Evolutionary conservation across 2,113 vertebrate species (phyloP).

Genomic region (Ahaetulla prasina): DNA sequence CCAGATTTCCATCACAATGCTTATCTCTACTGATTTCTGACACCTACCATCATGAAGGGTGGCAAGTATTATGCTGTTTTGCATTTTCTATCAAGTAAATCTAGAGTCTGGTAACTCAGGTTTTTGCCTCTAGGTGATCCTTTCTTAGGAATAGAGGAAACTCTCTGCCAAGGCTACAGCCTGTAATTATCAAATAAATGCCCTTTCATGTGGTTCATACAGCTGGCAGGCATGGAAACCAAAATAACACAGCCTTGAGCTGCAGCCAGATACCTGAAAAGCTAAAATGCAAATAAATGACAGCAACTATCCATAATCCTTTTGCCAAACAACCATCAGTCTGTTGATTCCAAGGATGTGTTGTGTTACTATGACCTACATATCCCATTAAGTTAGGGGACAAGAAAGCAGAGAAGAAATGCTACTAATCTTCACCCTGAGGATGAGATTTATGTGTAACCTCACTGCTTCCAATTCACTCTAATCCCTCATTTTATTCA

Average conservation of each 20-base stretch:
- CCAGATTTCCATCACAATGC: neutral
- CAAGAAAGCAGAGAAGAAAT: conserved; percentile 9
- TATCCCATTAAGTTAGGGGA: neutral
- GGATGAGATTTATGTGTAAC: conserved; percentile 51
- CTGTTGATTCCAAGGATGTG: neutral
- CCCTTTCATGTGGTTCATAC: neutral
- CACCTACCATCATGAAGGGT: neutral
- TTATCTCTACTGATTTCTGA: neutral
- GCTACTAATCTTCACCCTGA: conserved; percentile 25
- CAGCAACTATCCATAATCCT: neutral
- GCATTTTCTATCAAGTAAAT: conserved; percentile 3
- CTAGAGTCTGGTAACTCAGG: conserved; percentile 5
- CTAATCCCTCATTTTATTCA: conserved; percentile 24
- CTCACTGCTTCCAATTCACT: neutral
- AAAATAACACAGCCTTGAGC: conserved; percentile 21
- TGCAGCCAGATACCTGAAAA: conserved; percentile 21
- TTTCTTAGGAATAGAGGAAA: neutral
- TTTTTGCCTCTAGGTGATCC: neutral
- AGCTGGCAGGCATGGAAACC: neutral
- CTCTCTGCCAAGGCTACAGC: conserved; percentile 19
- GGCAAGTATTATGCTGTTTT: neutral
- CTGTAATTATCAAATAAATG: conserved; percentile 15
- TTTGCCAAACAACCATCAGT: neutral
- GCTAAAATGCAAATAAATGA: neutral
- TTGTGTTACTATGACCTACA: conserved; percentile 25